Conservation (phyloP, 2,113 vertebrate genomes). For the Calidris pygmaea region DNA sequence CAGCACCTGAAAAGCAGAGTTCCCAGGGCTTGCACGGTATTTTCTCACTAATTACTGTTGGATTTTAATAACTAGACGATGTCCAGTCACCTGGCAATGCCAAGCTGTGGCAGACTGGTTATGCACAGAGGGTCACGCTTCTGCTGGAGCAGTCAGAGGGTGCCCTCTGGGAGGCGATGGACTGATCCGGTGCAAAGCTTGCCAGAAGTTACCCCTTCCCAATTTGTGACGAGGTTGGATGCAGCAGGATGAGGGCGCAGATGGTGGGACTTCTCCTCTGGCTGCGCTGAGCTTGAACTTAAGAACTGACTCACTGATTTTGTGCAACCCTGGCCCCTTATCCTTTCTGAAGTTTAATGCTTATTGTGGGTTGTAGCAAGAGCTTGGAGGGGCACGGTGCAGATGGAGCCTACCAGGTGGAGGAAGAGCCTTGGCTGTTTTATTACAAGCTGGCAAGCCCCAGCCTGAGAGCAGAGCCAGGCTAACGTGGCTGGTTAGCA, state of each 20-base stretch:
- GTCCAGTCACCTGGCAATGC: not conserved
- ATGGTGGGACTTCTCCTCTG: not conserved
- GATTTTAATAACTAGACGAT: not conserved
- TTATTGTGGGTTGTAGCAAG: not conserved
- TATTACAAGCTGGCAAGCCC: not conserved
- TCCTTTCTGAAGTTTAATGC: not conserved
- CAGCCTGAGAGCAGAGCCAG: not conserved
- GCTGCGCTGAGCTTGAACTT: not conserved
- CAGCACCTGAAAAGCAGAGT: not conserved
- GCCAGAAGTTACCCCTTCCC: not conserved
- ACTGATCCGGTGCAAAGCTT: not conserved
- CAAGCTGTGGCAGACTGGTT: not conserved
- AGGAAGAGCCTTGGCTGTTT: not conserved
- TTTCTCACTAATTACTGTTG: not conserved
- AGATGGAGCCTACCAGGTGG: not conserved
- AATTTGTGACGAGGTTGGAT: not conserved
- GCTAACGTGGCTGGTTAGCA: not conserved
- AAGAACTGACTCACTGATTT: not conserved
- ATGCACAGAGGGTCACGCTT: rapidly evolving
- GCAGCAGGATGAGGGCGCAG: not conserved
- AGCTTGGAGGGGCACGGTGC: not conserved
- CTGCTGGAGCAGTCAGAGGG: not conserved
- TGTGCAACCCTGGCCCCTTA: not conserved
- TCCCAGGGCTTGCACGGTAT: not conserved
- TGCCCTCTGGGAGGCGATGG: not conserved